phyloP scores from a whole-genome alignment of 2,113 vertebrate genomes.

The Hystrix brachyura region DNA sequence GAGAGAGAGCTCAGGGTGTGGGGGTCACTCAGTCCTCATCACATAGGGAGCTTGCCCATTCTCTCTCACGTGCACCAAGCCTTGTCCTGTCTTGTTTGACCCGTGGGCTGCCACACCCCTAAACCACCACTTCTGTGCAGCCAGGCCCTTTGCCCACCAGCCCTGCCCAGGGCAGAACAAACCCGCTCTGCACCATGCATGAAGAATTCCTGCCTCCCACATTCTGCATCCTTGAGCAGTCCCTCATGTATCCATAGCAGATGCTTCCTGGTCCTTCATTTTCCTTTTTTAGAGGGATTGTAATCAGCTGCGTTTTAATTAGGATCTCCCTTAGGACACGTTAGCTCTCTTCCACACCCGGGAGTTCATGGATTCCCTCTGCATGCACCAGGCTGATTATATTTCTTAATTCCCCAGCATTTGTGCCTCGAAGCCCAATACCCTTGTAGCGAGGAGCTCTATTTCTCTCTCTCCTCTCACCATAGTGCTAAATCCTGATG shows the following conservation, averaged over 20 bases:
- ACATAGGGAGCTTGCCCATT: neutral
- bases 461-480: neutral
- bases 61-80: neutral
- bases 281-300: slow-evolving; percentile 70
- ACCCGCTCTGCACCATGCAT: accelerated
- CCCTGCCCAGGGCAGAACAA: neutral
- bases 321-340: slow-evolving; percentile 69
- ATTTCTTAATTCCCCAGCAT: slow-evolving; percentile 76
- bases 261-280: slow-evolving; percentile 71
- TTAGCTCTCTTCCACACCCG: slow-evolving; percentile 47
- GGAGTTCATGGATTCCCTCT: slow-evolving; percentile 34
- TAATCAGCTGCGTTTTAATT: slow-evolving; percentile 65
- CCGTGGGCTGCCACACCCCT: neutral
- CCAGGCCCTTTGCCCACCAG: neutral
- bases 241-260: slow-evolving; percentile 70
- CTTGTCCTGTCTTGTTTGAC: neutral
- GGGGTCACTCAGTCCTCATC: neutral
- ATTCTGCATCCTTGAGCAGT: slow-evolving; percentile 63
- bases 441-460: slow-evolving; percentile 17
- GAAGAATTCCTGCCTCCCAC: neutral
- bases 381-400: slow-evolving; percentile 63
- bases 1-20: neutral
- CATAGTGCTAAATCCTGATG: neutral
- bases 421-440: slow-evolving; percentile 41
- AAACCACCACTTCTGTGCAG: accelerated